These are phyloP conservation scores for Anneissia japonica DNA, from an alignment of 35 echinoderm and acorn worm genomes.

Conservation along the genomic window DNA sequence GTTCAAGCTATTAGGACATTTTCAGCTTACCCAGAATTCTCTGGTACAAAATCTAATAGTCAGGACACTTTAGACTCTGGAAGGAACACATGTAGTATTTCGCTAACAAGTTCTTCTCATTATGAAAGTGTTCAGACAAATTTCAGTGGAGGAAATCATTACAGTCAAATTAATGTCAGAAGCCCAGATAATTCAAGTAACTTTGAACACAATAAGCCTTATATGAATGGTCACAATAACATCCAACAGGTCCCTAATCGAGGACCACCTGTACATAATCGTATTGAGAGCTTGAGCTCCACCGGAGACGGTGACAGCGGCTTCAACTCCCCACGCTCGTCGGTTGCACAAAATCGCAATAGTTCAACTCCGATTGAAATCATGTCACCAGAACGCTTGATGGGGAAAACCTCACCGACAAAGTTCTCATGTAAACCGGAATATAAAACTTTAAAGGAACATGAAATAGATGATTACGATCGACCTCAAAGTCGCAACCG, in stretches of 20 bases:
- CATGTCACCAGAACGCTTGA: not conserved
- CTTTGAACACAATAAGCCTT: not conserved
- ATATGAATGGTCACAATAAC: not conserved
- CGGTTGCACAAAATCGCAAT: conserved; percentile 54
- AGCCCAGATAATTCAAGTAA: not conserved
- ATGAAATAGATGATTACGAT: conserved; percentile 35
- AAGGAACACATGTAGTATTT: conserved; percentile 2
- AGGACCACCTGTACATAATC: conserved; percentile 21
- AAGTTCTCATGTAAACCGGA: conserved; percentile 18
- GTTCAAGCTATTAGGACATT: not conserved
- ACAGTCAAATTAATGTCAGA: not conserved
- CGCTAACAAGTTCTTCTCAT: not conserved
- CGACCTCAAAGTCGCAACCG: conserved; percentile 42
- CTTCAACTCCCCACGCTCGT: conserved; percentile 91
- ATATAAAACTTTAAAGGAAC: conserved; percentile 8
- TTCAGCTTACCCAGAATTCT: not conserved
- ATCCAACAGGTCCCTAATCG: not conserved
- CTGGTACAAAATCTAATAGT: not conserved
- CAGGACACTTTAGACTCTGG: not conserved
- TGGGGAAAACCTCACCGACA: not conserved
- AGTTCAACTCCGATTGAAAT: not conserved
- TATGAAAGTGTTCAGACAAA: not conserved
- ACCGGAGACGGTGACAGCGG: conserved; percentile 70
- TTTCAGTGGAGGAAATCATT: not conserved
- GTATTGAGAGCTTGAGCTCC: conserved; percentile 84